Conservation (phyloP, 2,888 invertebrate species). For the Hydrotaea cyrtoneurina region DNA sequence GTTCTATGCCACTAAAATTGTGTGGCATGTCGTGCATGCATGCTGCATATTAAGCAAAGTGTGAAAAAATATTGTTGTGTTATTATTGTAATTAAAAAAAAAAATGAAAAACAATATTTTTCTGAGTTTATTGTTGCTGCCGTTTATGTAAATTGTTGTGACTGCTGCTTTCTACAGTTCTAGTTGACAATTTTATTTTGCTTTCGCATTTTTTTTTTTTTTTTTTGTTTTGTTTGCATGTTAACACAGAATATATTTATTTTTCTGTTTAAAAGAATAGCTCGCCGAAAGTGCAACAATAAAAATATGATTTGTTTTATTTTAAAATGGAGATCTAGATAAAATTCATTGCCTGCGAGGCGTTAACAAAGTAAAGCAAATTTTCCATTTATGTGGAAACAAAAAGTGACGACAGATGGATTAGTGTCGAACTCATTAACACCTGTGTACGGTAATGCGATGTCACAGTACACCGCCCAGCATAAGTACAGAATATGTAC, state of each 20-base stretch:
- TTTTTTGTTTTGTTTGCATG: conserved; percentile 35
- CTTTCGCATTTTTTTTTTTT: too few species aligned
- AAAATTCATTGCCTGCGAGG: not conserved
- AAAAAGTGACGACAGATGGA: not conserved
- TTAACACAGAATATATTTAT: conserved; percentile 56
- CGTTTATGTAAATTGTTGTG: not conserved
- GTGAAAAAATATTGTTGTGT: conserved; percentile 59
- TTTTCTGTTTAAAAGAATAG: not conserved
- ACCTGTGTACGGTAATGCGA: not conserved
- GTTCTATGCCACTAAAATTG: conserved; percentile 10
- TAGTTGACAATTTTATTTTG: conserved; percentile 37
- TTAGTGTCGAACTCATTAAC: conserved; percentile 21
- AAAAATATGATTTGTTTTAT: conserved; percentile 28
- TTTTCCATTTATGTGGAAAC: not conserved
- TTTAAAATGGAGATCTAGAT: conserved; percentile 32
- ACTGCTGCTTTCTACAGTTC: conserved; percentile 20
- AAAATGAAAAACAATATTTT: conserved; percentile 40
- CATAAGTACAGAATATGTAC: too few species aligned
- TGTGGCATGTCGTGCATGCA: conserved; percentile 44
- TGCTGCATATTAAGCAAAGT: conserved; percentile 62
- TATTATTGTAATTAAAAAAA: conserved; percentile 56
- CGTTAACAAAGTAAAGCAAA: not conserved
- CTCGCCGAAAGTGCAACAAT: conserved; percentile 9
- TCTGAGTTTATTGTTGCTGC: too few species aligned
- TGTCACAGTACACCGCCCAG: too few species aligned